These are phyloP conservation scores for Agrenia bidenticulata DNA, from an alignment of 2,888 invertebrate species.

Conservation along the genomic window DNA sequence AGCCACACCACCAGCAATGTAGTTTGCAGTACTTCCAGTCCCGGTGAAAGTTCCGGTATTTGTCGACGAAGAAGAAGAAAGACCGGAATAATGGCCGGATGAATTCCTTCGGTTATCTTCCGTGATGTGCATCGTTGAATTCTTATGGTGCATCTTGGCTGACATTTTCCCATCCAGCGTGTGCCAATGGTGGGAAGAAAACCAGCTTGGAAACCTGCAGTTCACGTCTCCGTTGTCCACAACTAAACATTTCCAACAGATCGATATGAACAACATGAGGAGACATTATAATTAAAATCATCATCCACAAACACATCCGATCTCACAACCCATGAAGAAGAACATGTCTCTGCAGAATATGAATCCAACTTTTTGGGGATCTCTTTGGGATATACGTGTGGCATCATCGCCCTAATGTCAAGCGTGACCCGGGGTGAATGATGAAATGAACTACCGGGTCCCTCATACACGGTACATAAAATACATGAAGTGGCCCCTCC, in stretches of 20 bases:
- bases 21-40: background rate
- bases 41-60: conserved; percentile 21
- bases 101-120: conserved; percentile 51
- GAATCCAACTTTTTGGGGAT: no score
- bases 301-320: background rate
- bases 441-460: no score
- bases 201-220: conserved; percentile 77
- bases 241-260: conserved; percentile 54
- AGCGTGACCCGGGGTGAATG: no score
- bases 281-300: conserved; percentile 29
- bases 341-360: background rate
- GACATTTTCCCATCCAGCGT: conserved; percentile 72
- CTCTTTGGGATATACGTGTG: no score
- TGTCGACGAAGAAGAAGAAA: conserved; percentile 7
- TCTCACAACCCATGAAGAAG: background rate
- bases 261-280: background rate
- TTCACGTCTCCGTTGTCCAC: conserved; percentile 73
- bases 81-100: conserved; percentile 42
- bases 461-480: no score
- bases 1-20: conserved; percentile 24
- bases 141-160: conserved; percentile 73
- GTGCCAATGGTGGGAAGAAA: conserved; percentile 77
- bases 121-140: conserved; percentile 68
- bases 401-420: no score
- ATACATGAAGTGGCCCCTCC: background rate